Conservation (phyloP, 2,888 invertebrate species). For the Chironomus tentans region DNA sequence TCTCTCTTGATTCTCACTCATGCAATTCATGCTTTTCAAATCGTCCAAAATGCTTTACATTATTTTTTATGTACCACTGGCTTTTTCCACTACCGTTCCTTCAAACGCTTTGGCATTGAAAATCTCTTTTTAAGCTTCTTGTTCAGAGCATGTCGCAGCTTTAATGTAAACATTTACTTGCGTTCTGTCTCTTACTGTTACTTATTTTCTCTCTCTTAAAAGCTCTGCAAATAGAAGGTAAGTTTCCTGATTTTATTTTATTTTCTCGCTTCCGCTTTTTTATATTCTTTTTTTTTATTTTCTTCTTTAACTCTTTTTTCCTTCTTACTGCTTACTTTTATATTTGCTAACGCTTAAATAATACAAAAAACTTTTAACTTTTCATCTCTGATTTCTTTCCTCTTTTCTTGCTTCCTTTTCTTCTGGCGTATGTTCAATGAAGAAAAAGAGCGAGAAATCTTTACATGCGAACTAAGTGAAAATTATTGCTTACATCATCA, state of each 20-base stretch:
- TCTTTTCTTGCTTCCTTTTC: not conserved
- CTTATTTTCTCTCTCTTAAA: not conserved
- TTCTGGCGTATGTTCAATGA: not conserved
- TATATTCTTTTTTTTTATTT: not conserved
- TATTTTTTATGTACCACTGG: not conserved
- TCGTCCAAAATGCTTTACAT: not conserved
- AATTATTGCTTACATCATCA: no score
- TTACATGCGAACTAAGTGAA: no score
- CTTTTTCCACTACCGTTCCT: not conserved
- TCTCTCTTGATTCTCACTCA: not conserved
- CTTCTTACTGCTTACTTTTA: not conserved
- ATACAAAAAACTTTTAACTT: no score
- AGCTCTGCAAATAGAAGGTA: not conserved
- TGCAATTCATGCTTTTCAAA: not conserved
- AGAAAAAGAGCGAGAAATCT: no score
- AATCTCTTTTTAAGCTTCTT: constrained; percentile 1
- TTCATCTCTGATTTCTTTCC: no score
- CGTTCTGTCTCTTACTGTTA: not conserved
- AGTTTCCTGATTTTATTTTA: not conserved
- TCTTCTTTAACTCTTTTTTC: not conserved
- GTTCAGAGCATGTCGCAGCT: not conserved
- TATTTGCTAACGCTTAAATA: no score
- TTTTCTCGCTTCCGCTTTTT: no score
- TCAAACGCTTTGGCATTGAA: not conserved
- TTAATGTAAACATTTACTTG: not conserved